These are phyloP conservation scores for Melitaea athalia DNA, from an alignment of 2,888 invertebrate species.

Conservation along the genomic window DNA sequence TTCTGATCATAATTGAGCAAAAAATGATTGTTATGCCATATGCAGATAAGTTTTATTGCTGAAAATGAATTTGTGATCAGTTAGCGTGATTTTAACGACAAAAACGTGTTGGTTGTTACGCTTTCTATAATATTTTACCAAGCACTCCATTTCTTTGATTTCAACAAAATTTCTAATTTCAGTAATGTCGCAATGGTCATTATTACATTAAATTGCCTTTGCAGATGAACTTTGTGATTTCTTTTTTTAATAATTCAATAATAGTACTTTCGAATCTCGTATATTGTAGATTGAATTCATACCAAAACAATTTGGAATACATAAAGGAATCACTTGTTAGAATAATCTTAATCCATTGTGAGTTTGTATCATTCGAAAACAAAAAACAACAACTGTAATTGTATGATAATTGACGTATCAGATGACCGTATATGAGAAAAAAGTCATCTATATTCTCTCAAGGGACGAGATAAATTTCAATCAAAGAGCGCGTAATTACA, in stretches of 20 bases:
- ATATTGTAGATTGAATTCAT: not conserved
- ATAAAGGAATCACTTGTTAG: not conserved
- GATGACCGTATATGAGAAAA: constrained; percentile 30
- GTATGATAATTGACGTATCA: constrained; percentile 28
- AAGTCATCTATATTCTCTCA: constrained; percentile 35
- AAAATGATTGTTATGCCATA: constrained; percentile 36
- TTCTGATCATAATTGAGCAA: constrained; percentile 39
- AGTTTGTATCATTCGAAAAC: not conserved
- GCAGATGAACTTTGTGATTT: not conserved
- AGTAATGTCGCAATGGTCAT: not conserved
- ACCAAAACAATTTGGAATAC: not conserved
- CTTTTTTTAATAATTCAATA: too few relatives aligned
- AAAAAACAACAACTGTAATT: constrained; percentile 15
- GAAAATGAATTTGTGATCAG: constrained; percentile 27
- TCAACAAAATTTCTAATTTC: not conserved
- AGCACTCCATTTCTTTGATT: not conserved
- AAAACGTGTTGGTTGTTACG: not conserved
- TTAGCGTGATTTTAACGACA: constrained; percentile 14
- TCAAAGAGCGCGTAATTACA: constrained; percentile 54
- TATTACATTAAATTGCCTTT: not conserved
- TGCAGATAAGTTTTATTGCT: constrained; percentile 24
- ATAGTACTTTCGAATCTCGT: too few relatives aligned
- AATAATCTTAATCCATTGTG: not conserved
- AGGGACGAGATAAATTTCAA: constrained; percentile 47
- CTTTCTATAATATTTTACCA: not conserved